These are phyloP conservation scores for Rhinogobio ventralis DNA, from an alignment of 2,797 vertebrate genomes.

Conservation along the genomic window DNA sequence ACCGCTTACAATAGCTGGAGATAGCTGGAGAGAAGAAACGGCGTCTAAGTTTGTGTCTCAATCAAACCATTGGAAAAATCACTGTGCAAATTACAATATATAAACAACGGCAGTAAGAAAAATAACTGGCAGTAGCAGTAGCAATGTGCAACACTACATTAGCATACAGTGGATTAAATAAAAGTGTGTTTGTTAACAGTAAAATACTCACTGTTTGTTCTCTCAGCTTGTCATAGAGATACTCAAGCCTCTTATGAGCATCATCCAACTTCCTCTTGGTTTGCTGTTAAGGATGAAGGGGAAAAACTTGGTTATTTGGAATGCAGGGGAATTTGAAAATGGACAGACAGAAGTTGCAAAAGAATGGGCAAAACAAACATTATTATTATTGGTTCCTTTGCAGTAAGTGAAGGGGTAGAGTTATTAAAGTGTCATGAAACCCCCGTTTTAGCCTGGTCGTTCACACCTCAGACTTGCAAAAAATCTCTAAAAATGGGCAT, in stretches of 20 bases:
- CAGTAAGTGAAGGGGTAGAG: too few species aligned
- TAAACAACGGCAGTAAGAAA: too few species aligned
- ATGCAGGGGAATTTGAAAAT: background rate
- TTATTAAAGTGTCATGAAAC: too few species aligned
- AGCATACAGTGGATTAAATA: background rate
- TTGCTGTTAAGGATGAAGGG: constrained; percentile 81
- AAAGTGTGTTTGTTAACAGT: background rate
- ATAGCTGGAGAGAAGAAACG: constrained; percentile 82
- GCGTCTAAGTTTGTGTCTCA: background rate
- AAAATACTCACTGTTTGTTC: constrained; percentile 91
- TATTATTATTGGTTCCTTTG: background rate
- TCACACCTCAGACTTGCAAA: too few species aligned
- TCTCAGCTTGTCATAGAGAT: constrained; percentile 94
- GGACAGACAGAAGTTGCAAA: background rate
- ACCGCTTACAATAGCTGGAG: constrained; percentile 88
- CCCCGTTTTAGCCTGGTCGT: too few species aligned
- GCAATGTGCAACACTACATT: too few species aligned
- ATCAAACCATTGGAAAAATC: background rate
- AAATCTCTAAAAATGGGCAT: too few species aligned
- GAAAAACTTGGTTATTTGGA: background rate
- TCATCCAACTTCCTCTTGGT: constrained; percentile 97
- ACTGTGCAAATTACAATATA: background rate
- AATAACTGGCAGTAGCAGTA: too few species aligned
- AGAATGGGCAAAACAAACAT: background rate
- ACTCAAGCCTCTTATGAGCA: constrained; percentile 93